Conservation (phyloP, 2,888 invertebrate genomes). For the Aelia acuminata region DNA sequence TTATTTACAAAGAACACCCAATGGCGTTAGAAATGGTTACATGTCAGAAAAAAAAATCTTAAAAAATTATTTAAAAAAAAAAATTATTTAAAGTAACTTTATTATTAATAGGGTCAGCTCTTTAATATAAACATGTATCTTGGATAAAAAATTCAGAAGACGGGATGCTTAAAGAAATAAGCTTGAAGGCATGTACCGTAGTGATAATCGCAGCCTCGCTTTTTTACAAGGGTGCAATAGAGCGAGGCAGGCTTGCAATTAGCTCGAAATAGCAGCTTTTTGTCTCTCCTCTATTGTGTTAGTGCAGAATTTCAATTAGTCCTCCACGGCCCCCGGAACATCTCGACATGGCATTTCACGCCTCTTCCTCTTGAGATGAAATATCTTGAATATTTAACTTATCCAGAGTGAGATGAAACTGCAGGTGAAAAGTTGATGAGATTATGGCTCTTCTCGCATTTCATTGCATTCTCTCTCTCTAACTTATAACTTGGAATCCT, state of each 20-base stretch:
- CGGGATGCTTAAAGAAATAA: no score
- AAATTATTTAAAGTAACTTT: no score
- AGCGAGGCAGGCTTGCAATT: background rate
- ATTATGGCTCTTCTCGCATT: background rate
- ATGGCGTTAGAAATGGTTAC: no score
- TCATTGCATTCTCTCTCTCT: background rate
- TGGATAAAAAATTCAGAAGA: no score
- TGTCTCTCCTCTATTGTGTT: background rate
- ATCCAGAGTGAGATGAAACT: background rate
- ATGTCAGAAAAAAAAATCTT: no score
- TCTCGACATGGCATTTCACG: background rate
- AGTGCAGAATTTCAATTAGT: constrained; percentile 29
- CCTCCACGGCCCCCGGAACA: background rate
- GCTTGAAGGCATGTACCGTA: background rate
- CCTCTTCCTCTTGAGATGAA: background rate
- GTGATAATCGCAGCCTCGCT: background rate
- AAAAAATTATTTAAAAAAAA: no score
- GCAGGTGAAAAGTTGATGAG: background rate
- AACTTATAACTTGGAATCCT: background rate
- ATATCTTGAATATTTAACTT: background rate
- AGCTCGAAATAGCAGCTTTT: background rate
- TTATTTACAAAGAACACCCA: no score
- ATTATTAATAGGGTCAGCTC: no score
- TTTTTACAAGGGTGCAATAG: background rate
- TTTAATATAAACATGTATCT: no score